Evolutionary conservation across 2,797 vertebrate genomes (phyloP), one percentile per base, ranked within the genome.

Genomic region (Onychomys leucogaster): DNA sequence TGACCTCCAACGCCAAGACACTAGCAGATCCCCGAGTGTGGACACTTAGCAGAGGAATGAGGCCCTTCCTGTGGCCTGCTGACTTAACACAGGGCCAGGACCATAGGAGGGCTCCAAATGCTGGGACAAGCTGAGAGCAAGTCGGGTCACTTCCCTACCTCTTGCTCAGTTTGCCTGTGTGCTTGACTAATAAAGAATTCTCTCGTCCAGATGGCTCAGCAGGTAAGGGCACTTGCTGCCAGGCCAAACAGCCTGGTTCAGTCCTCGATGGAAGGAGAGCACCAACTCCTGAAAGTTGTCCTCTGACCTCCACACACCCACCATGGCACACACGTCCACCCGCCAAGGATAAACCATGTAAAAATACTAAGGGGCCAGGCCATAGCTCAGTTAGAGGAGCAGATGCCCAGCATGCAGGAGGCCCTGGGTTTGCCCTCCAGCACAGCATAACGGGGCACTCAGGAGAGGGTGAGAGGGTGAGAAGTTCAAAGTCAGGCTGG

Each of bases 11-110:
- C 34, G 59, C 25, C 75, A 41, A 57, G 69, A n/a, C 0, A 61
- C 34, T 0, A 0, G 59, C 57, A 52, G 32, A 59, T 37, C 8
- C 41, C 88, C 13, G 6, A n/a, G 23, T 5, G 1, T 0, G 2
- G 3, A 11, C 23, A 3, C 29, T 5, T 5, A 17, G 78, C 63
- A n/a, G 29, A 76, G 59, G 11, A 49, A 57, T 2, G 19, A 10
- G 6, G 37, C 75, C 46, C 23, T 57, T 34, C 65, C 10, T 23
- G 10, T 9, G 8, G 1, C 63, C 96, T 63, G 19, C n/a, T 37
- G 49, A 52, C 46, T 27, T 6, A 4, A 81, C 12, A 8, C 65
- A 32, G 46, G 61, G 49, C 73, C 57, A 25, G n/a, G 71, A 1
- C 19, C 14, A 10, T 3, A 55, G n/a, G 43, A 29, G 27, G 59